phyloP scores from a whole-genome alignment of 2,113 vertebrate species.

The Thomomys bottae region DNA sequence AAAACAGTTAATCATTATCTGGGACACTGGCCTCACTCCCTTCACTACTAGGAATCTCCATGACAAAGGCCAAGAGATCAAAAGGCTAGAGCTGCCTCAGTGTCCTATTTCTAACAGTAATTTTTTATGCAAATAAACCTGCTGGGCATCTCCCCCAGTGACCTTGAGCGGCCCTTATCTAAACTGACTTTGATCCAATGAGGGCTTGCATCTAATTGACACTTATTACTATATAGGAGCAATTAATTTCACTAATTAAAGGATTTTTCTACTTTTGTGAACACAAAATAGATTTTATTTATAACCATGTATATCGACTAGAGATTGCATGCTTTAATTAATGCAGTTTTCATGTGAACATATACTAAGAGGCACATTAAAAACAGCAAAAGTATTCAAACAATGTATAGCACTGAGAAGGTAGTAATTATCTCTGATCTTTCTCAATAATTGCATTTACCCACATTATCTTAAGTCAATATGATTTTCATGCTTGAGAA shows the following conservation, averaged over 20 bases:
- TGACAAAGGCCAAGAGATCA: conserved; percentile 95
- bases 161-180: conserved; percentile 91
- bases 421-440: neutral
- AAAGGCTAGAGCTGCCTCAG: conserved; percentile 87
- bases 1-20: conserved; percentile 96
- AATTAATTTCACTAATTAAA: conserved; percentile 88
- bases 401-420: neutral
- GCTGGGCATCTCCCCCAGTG: conserved; percentile 89
- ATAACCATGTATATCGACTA: neutral
- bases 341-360: conserved; percentile 36
- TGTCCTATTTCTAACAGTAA: conserved; percentile 88
- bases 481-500: conserved; percentile 52
- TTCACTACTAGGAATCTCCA: conserved; percentile 91
- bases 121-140: conserved; percentile 91
- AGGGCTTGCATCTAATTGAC: conserved; percentile 81
- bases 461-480: neutral
- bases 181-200: conserved; percentile 87
- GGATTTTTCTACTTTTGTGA: conserved; percentile 79
- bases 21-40: conserved; percentile 88
- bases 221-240: conserved; percentile 85
- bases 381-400: neutral
- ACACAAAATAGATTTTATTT: conserved; percentile 35
- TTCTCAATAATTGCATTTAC: conserved; percentile 42
- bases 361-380: neutral
- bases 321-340: conserved; percentile 50